These are phyloP conservation scores for Chaetops frenatus DNA, from an alignment of 2,113 vertebrate genomes.

Conservation along the genomic window DNA sequence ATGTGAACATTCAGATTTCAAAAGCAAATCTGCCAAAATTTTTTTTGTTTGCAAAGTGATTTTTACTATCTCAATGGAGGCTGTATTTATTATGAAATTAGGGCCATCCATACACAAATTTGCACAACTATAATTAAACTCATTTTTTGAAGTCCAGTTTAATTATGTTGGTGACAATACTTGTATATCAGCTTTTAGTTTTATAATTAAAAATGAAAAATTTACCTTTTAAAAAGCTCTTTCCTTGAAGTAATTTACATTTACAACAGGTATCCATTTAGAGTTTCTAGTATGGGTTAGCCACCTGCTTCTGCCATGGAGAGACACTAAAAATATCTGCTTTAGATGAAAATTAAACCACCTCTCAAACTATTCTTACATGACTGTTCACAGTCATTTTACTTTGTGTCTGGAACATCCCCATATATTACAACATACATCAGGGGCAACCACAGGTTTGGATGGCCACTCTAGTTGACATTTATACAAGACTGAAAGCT, in stretches of 20 bases:
- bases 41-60: neutral
- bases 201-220: constrained; percentile 21
- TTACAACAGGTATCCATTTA: neutral
- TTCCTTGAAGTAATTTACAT: neutral
- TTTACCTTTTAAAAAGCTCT: neutral
- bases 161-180: constrained; percentile 14
- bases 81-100: neutral
- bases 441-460: neutral
- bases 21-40: neutral
- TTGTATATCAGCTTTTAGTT: neutral
- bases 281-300: neutral
- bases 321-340: neutral
- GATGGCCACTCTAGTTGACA: neutral
- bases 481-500: neutral
- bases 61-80: neutral
- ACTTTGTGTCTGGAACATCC: neutral
- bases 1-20: neutral
- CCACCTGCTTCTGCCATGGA: neutral
- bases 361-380: neutral
- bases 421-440: neutral
- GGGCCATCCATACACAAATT: neutral
- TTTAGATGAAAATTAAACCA: neutral
- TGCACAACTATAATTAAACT: neutral
- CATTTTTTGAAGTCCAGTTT: constrained; percentile 24
- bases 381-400: neutral